A percentile compares a stretch with the other conserved stretches of the same genome.
Conservation (phyloP, 2,113 vertebrate species). For the Neodontobutis hainanensis region DNA sequence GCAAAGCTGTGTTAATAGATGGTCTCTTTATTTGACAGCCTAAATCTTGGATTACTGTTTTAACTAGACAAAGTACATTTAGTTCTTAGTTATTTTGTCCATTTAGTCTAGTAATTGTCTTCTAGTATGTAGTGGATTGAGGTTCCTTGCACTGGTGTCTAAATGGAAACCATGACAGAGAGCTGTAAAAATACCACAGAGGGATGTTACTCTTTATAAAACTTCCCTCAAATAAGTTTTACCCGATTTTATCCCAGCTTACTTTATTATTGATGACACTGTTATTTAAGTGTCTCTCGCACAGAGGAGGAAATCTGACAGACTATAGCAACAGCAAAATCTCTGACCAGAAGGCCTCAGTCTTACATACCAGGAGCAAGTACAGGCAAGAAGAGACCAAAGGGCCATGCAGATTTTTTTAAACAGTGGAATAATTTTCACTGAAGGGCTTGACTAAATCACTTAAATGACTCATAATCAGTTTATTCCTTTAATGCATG, state of each 20-base stretch:
- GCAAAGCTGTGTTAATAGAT: not conserved
- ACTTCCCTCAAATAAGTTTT: not conserved
- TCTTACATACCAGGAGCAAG: conserved; percentile 46
- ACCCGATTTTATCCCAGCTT: not conserved
- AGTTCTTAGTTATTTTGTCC: not conserved
- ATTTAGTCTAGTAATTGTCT: not conserved
- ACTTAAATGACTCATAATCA: not conserved
- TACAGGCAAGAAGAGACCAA: conserved; percentile 35
- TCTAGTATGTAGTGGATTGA: not conserved
- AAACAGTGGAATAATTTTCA: not conserved
- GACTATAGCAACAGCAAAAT: conserved; percentile 12
- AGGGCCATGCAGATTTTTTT: not conserved
- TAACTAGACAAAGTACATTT: not conserved
- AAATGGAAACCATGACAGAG: conserved; percentile 3
- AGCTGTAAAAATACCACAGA: conserved; percentile 1
- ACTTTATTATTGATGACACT: not conserved
- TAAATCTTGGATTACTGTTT: not conserved
- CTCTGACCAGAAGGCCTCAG: conserved; percentile 23
- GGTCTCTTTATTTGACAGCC: not conserved
- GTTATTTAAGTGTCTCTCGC: conserved; percentile 6
- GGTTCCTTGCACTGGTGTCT: not conserved
- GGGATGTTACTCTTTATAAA: conserved; percentile 6
- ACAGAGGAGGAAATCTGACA: not conserved
- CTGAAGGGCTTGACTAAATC: not conserved
- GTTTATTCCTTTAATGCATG: too few relatives aligned